These are phyloP conservation scores for Pentamera pediparva DNA, from an alignment of 53 echinoderm and acorn worm species.

Conservation along the genomic window DNA sequence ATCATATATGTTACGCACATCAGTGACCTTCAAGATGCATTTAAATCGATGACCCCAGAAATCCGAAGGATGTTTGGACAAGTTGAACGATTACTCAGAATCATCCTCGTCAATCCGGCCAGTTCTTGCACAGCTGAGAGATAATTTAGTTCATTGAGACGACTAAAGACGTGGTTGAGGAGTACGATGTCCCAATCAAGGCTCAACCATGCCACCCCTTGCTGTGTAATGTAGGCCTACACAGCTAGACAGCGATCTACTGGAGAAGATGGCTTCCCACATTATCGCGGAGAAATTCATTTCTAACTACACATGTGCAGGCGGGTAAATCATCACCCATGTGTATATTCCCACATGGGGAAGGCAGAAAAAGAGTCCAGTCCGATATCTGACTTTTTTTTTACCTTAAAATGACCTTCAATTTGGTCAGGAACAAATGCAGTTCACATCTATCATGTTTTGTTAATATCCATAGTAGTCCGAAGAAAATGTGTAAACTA, in stretches of 20 bases:
- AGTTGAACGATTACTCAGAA: conserved; percentile 13
- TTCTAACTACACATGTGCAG: no score
- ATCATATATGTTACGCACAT: no score
- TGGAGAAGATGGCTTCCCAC: conserved; percentile 8
- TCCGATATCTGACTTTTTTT: no score
- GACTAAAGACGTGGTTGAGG: conserved; percentile 1
- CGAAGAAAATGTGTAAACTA: no score
- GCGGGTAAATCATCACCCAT: no score
- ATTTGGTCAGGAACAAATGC: no score
- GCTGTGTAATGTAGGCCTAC: background rate
- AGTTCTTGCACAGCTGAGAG: conserved; percentile 6
- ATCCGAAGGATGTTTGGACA: background rate
- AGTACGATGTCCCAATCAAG: background rate
- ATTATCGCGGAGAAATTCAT: background rate
- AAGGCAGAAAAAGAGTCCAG: no score
- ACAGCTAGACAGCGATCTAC: background rate
- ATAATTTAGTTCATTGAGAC: conserved; percentile 6
- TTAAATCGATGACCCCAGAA: background rate
- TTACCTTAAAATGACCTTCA: no score
- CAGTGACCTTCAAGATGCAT: background rate
- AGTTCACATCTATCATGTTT: no score
- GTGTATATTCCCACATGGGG: no score
- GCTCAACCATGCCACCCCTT: background rate
- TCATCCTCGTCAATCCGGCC: conserved; percentile 9
- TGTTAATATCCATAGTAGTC: no score